These are phyloP conservation scores for rat (Rattus norvegicus) DNA, from an alignment of 2,113 vertebrate genomes.

Conservation along the genomic window GRCr8 NC_086021.1:122182001-122182500, in stretches of 20 bases:
- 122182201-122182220: slow-evolving; percentile 3
- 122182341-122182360: slow-evolving; percentile 64
- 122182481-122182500: slow-evolving; percentile 54
- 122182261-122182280: slow-evolving; percentile 66
- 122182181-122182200: slow-evolving; percentile 29
- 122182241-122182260: slow-evolving; percentile 56
- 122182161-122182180: background rate
- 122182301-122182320: slow-evolving; percentile 62
- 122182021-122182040: slow-evolving; percentile 65
- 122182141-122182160: slow-evolving; percentile 1
- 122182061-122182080: slow-evolving; percentile 46
- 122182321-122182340: slow-evolving; percentile 34
- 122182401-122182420: slow-evolving; percentile 44
- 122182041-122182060: slow-evolving; percentile 52
- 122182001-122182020: slow-evolving; percentile 39
- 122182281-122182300: slow-evolving; percentile 50
- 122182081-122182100: slow-evolving; percentile 28
- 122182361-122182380: slow-evolving; percentile 68
- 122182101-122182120: slow-evolving; percentile 51
- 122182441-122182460: slow-evolving; percentile 55
- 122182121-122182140: background rate
- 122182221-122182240: slow-evolving; percentile 52
- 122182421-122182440: slow-evolving; percentile 37
- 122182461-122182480: slow-evolving; percentile 58
- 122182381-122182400: slow-evolving; percentile 74